phyloP scores from a whole-genome alignment of 2,797 vertebrate genomes.

The Bovichtus variegatus region DNA sequence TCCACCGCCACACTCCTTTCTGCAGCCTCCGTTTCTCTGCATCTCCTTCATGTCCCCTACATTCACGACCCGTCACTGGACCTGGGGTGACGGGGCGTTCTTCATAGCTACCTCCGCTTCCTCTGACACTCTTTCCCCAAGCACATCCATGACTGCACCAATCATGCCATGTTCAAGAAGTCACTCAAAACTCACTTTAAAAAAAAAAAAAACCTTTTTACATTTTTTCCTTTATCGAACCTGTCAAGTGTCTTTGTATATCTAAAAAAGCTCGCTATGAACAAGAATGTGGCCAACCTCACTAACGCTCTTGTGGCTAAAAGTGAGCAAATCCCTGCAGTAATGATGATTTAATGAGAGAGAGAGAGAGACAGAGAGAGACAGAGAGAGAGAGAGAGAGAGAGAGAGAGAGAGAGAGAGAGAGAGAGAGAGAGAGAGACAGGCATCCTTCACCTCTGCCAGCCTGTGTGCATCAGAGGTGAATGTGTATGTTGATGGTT shows the following conservation, averaged over 20 bases:
- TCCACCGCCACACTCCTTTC: neutral
- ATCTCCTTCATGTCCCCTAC: neutral
- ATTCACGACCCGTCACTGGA: neutral
- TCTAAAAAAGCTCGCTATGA: neutral
- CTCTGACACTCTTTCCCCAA: neutral
- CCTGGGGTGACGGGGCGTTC: neutral
- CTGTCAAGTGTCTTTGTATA: neutral
- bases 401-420: too few species aligned
- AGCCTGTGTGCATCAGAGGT: conserved; percentile 18
- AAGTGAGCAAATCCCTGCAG: conserved; percentile 2
- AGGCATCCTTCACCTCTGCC: conserved; percentile 19
- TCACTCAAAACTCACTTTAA: neutral
- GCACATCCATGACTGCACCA: neutral
- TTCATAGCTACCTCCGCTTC: too few species aligned
- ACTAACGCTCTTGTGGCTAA: neutral
- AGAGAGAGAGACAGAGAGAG: too few species aligned
- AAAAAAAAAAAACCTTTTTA: too few species aligned
- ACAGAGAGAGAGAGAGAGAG: too few species aligned
- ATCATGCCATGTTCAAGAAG: neutral
- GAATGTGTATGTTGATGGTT: conserved; percentile 47
- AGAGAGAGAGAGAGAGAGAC: neutral
- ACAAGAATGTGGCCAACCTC: conserved; percentile 6
- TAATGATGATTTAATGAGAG: too few species aligned
- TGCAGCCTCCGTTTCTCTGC: neutral
- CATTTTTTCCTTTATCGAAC: neutral